Base-by-base conservation (phyloP, 1,140 invertebrate genomes). In the Dryas iulia region DNA sequence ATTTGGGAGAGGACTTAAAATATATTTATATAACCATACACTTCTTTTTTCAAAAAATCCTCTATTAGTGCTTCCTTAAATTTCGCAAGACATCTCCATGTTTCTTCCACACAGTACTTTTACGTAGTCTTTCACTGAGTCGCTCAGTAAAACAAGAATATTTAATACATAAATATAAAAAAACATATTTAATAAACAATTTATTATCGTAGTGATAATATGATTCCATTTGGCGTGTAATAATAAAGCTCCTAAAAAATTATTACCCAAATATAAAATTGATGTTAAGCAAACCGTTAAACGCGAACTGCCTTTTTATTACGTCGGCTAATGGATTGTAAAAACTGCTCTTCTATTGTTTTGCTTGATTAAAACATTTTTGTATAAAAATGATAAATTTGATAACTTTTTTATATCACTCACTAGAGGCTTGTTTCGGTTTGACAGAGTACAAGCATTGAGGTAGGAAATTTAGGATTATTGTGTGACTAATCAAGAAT, bases 301-400 rank as follows among this genome's bases (percentile, higher is more conserved):
- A 53, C 24, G 56, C 5, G 21, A 68, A 56, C 66, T 61, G 66
- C 31, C 14, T 33, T 68, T 68, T 68, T 68, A 68, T 68, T 56
- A 60, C 59, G 26, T 47, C 25, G 59, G 21, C 47, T 60, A 61
- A 68, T 68, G 59, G 66, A 68, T 56, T 68, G 52, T 68, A 60
- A 68, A 68, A 47, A 18, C 39, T 21, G 39, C 12, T 18, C 18
- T 7, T 47, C 39, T 47, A 47, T 47, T 47, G 39, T 47, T 47
- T 47, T 47, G 18, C 39, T 47, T 47, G 39, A 47, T 47, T 47
- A 47, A 47, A 47, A 47, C 18, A 47, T 47, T 47, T 47, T 18
- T 10, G 14, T 21, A 6, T 4, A 10, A 47, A 18, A 47, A 21
- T 8, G 7, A 21, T 18, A 18, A 47, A 47, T 47, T 47, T 47